Evolutionary conservation across 2,888 invertebrate genomes (phyloP), one percentile per base, ranked within the genome.

Genomic region (Apamea crenata): DNA sequence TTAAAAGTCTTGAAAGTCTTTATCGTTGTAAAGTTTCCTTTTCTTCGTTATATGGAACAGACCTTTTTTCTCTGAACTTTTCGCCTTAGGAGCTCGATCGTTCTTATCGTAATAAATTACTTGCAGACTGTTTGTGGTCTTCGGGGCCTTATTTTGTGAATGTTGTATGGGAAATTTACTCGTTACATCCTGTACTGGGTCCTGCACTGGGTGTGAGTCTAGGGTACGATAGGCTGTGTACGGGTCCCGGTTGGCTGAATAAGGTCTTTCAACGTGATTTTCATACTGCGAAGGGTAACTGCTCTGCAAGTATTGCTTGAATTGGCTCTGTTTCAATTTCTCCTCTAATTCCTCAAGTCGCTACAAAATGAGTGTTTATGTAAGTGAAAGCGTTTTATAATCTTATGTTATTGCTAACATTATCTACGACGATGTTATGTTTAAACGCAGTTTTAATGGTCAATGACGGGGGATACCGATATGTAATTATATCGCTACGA

Each of bases 321-420:
- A 97, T 83, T 96, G 94, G 77, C 90, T 95, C 81, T 96, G 96
- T 84, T 96, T 96, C 0, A 96, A 90, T 94, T 96, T 96, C 90
- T 96, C 96, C 86, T 97, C 97, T 75, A 97, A 86, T 77, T 96
- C 96, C 90, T 96, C 95, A 67, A 96, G 88, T 80, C 94, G 92
- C 96, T 96, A 85, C 25, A 85, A 83, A 74, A 72, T 74, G 21
- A 50, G 25, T 67, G 21, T 74, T 69, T 72, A 79, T 70, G 53
- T 78, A 73, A 88, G 91, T 89, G 91, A 92, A 91, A 93, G 92
- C 40, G 53, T 70, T 81, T 74, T 63, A 63, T 71, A 72, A 90
- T 80, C 44, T 36, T 69, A 68, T 61, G 78, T 79, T 85, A 85
- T 78, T 74, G 74, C 78, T 72, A 68, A 14, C 71, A 81, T 82